These are phyloP conservation scores for Abscondita cerata DNA, from an alignment of 2,888 invertebrate species.

Conservation along the genomic window DNA sequence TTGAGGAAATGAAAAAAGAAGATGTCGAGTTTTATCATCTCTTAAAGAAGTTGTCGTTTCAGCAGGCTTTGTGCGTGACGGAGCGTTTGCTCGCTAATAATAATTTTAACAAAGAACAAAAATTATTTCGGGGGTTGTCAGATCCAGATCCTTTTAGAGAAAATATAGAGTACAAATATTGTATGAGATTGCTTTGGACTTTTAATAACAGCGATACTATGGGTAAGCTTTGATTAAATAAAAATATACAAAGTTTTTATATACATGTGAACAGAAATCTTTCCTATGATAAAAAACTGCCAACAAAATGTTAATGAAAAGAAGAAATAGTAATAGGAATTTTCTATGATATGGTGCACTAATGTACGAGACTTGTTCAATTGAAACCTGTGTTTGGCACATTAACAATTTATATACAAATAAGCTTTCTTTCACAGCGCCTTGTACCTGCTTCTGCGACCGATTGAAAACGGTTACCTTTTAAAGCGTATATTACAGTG, in stretches of 20 bases:
- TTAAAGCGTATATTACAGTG: too few species aligned
- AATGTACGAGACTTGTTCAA: too few species aligned
- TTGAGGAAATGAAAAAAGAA: conserved; percentile 34
- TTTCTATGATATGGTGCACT: too few species aligned
- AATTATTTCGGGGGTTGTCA: conserved; percentile 71
- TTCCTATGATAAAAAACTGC: neutral
- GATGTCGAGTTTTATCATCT: conserved; percentile 55
- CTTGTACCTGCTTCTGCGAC: too few species aligned
- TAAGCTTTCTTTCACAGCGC: too few species aligned
- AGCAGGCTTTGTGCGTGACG: conserved; percentile 69
- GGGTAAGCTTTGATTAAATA: conserved; percentile 42
- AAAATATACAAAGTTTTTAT: too few species aligned
- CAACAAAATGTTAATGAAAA: too few species aligned
- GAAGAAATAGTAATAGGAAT: too few species aligned
- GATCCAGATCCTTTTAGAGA: conserved; percentile 68
- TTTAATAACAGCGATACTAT: conserved; percentile 63
- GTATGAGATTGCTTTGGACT: conserved; percentile 72
- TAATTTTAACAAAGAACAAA: conserved; percentile 70
- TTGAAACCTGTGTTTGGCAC: too few species aligned
- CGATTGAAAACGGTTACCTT: too few species aligned
- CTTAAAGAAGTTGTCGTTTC: conserved; percentile 59
- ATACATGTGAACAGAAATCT: too few species aligned
- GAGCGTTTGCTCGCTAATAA: conserved; percentile 77
- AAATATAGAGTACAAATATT: conserved; percentile 71
- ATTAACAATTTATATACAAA: too few species aligned